Base-by-base conservation (phyloP, 2,888 invertebrate genomes). In the Euzophera pinguis region DNA sequence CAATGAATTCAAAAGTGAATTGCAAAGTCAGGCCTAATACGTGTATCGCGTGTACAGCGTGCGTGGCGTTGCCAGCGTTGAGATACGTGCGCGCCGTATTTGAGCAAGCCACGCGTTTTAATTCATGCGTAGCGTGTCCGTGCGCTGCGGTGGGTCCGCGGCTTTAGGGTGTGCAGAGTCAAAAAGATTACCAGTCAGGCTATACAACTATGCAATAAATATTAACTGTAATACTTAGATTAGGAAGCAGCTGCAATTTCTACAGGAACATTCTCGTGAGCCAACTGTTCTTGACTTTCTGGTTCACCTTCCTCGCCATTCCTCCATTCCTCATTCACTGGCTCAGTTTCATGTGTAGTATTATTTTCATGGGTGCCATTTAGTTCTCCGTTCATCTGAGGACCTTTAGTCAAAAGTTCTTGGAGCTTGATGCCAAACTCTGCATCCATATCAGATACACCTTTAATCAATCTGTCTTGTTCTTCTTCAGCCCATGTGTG, bases 401-500 rank as follows among this genome's bases (percentile, higher is more conserved):
- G 73, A 0, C 83, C 86, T 34, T 86, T 84, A 4, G 69, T 59
- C 9, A 86, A 60, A 5, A 76, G 89, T 42, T 91, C 90, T 65
- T 92, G 91, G n/a, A 94, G 80, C 79, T 95, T 95, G 50, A 92
- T 92, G 1, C 93, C 94, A 70, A 96, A 95, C 53, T 91, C 92
- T 0, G 93, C 74, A 75, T 96, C 96, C 39, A 93, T 91, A 68
- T 95, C 94, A 22, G 93, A 92, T 22, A 96, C 92, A 58, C 93
- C 93, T 53, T 92, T 91, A 35, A 95, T 83, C 32, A 96, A 89
- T 60, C 92, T 91, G 35, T 94, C 93, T 70, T 93, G 94, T 59
- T 95, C 94, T 58, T 94, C 94, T 42, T 92, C 90, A 5, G 93
- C 92, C 97, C 97, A 97, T 64, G 93, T 93, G 12, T 93, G 92